A percentile compares a stretch with the other conserved stretches of the same genome.
phyloP scores from a whole-genome alignment of 2,888 invertebrate species.

The Hypsopygia costalis region DNA sequence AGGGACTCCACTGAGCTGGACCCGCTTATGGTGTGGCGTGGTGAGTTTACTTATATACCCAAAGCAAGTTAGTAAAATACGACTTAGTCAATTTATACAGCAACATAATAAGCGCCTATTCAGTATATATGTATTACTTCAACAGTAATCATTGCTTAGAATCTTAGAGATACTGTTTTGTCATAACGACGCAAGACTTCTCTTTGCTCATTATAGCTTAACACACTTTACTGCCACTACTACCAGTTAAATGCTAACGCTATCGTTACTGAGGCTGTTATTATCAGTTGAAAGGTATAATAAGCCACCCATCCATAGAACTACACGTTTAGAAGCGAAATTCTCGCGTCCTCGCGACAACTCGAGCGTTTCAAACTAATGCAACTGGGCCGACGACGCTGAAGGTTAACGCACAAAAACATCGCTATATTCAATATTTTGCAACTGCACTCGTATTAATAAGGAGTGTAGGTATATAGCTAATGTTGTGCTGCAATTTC shows the following conservation, averaged over 20 bases:
- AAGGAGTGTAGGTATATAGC: slow-evolving; percentile 54
- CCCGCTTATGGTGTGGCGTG: slow-evolving; percentile 69
- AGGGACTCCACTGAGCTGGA: slow-evolving; percentile 69
- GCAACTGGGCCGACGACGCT: slow-evolving; percentile 65
- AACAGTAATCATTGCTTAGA: slow-evolving; percentile 1
- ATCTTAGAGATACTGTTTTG: slow-evolving; percentile 2
- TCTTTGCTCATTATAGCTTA: slow-evolving; percentile 3
- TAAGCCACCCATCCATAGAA: slow-evolving; percentile 16
- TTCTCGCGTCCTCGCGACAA: slow-evolving; percentile 64
- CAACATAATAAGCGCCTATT: too few relatives aligned
- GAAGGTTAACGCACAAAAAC: slow-evolving; percentile 73
- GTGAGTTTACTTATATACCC: slow-evolving; percentile 38
- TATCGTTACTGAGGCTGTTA: slow-evolving; percentile 13
- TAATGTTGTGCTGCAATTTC: slow-evolving; percentile 62
- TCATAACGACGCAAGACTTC: background rate
- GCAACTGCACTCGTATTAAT: slow-evolving; percentile 74
- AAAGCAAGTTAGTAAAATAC: background rate
- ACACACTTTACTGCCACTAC: slow-evolving; percentile 1
- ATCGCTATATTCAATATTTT: slow-evolving; percentile 65
- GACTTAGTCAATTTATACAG: background rate
- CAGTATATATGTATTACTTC: too few relatives aligned
- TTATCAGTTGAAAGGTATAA: slow-evolving; percentile 20
- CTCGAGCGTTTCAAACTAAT: slow-evolving; percentile 70
- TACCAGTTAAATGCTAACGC: slow-evolving; percentile 6
- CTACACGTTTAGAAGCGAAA: slow-evolving; percentile 31